Percentiles rank a stretch among this genome's conserved stretches.
Evolutionary conservation across 2,888 invertebrate species (phyloP).

Genomic region (Pomacea canaliculata): DNA sequence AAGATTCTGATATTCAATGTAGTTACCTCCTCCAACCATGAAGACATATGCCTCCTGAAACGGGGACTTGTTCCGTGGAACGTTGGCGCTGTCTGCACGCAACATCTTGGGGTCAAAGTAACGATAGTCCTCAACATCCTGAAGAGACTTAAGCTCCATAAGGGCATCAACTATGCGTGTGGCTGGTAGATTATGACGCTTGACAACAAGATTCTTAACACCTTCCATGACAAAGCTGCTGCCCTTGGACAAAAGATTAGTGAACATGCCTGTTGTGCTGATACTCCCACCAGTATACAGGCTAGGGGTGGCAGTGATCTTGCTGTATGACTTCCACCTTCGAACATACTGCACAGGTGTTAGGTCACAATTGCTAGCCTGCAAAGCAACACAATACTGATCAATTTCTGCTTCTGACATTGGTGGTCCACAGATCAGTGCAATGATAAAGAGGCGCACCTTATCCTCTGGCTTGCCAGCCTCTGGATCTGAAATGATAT

Average conservation of each 20-base stretch:
- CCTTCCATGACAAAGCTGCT: conserved; percentile 99
- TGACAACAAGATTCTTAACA: conserved; percentile 97
- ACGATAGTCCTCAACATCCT: conserved; percentile 87
- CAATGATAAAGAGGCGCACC: conserved; percentile 89
- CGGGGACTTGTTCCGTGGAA: conserved; percentile 65
- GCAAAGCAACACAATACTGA: conserved; percentile 84
- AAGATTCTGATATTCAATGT: conserved; percentile 99
- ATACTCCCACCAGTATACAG: conserved; percentile 85
- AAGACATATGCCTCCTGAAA: conserved; percentile 72
- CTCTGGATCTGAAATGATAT: conserved; percentile 87
- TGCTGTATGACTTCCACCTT: conserved; percentile 90
- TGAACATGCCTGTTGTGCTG: conserved; percentile 96
- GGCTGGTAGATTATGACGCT: conserved; percentile 95
- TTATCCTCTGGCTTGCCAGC: conserved; percentile 93
- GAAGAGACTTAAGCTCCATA: conserved; percentile 83
- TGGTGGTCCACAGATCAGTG: conserved; percentile 85
- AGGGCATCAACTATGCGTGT: conserved; percentile 92
- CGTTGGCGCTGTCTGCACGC: conserved; percentile 72
- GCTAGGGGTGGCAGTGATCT: conserved; percentile 80
- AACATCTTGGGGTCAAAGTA: conserved; percentile 97
- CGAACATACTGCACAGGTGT: conserved; percentile 89
- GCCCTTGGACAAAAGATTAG: conserved; percentile 95
- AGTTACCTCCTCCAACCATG: conserved; percentile 81
- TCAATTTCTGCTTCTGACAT: conserved; percentile 86
- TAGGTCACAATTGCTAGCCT: conserved; percentile 87